Conservation (phyloP, 35 echinoderm and acorn worm species). For the Lytechinus variegatus region DNA sequence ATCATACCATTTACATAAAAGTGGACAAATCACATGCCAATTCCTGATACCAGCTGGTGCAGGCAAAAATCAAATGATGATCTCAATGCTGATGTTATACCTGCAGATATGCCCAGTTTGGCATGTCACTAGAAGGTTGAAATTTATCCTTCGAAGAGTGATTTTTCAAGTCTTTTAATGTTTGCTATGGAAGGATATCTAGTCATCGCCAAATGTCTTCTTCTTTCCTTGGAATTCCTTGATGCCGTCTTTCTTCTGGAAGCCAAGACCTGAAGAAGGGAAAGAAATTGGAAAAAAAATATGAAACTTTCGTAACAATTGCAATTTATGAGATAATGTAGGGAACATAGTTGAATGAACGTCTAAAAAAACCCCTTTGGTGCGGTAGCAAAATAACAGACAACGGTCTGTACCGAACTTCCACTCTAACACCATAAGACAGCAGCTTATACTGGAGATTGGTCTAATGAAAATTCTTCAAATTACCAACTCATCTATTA, state of each 20-base stretch:
- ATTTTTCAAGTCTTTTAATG: background rate
- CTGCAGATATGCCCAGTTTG: background rate
- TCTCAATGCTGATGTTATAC: background rate
- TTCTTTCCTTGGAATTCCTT: conserved; percentile 49
- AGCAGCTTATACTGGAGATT: too few relatives aligned
- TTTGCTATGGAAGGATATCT: background rate
- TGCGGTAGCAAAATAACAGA: too few relatives aligned
- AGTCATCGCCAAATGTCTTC: conserved; percentile 35
- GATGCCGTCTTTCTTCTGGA: conserved; percentile 50
- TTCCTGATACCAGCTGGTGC: background rate
- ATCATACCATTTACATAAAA: too few relatives aligned
- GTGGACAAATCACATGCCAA: too few relatives aligned
- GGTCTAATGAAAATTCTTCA: too few relatives aligned
- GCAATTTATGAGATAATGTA: background rate
- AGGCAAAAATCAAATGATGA: background rate
- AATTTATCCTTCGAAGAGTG: background rate
- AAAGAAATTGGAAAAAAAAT: background rate
- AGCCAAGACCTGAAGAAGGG: background rate
- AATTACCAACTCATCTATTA: too few relatives aligned
- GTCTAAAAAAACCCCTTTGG: too few relatives aligned
- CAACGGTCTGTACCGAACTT: too few relatives aligned
- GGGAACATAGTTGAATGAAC: too few relatives aligned
- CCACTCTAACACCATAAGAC: too few relatives aligned
- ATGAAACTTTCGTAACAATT: background rate
- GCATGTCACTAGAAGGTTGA: background rate